phyloP scores from a whole-genome alignment of 2,888 invertebrate genomes.

The Cactoblastis cactorum region DNA sequence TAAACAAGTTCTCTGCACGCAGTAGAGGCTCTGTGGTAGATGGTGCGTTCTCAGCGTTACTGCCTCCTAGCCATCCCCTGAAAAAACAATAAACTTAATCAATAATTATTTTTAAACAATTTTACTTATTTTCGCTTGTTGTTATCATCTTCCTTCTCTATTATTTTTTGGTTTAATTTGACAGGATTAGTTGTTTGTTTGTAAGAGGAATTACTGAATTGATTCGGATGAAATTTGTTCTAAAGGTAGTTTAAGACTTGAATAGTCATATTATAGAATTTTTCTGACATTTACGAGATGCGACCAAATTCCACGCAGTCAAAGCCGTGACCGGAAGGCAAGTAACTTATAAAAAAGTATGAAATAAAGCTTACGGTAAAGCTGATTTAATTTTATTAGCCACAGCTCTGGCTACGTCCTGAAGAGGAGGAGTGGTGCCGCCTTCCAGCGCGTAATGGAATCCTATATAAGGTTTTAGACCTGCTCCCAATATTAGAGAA shows the following conservation, averaged over 20 bases:
- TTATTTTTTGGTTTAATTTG: no score
- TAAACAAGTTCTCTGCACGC: slow-evolving; percentile 85
- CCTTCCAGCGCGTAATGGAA: slow-evolving; percentile 96
- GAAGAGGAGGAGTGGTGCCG: slow-evolving; percentile 85
- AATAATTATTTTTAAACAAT: no score
- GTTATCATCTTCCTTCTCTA: no score
- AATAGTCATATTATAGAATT: no score
- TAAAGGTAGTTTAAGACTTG: no score
- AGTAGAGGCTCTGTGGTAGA: slow-evolving; percentile 69
- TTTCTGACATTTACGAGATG: no score
- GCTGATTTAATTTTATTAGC: slow-evolving; percentile 91
- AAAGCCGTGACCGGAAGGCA: no score
- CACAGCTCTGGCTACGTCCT: slow-evolving; percentile 95
- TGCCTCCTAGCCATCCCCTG: slow-evolving; percentile 69
- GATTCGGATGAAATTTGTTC: no score
- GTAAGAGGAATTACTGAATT: no score
- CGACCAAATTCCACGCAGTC: no score
- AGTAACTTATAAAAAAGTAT: background rate
- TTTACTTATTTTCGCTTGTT: no score
- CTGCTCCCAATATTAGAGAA: slow-evolving; percentile 86
- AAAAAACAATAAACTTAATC: slow-evolving; percentile 6
- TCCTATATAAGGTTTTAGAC: slow-evolving; percentile 90
- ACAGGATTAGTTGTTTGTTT: no score
- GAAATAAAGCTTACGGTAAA: slow-evolving; percentile 86
- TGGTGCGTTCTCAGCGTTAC: slow-evolving; percentile 43